These are phyloP conservation scores for Drosophila emarginata DNA, from an alignment of 2,888 invertebrate genomes.

Conservation along the genomic window DNA sequence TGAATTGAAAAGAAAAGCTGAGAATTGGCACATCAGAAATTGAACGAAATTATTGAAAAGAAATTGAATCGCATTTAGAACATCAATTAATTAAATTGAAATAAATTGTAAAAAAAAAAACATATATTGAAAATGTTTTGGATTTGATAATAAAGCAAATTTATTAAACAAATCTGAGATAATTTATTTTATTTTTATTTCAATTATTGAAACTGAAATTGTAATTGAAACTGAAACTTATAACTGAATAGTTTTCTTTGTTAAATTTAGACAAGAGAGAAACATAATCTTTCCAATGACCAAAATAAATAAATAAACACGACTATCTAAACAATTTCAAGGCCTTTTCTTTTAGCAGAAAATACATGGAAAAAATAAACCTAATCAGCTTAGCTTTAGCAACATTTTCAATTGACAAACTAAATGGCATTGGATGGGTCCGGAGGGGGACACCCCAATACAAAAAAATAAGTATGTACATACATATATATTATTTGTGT, in stretches of 20 bases:
- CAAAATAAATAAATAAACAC: neutral
- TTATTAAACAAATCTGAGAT: too few relatives aligned
- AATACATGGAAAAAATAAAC: constrained; percentile 1
- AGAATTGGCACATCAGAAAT: neutral
- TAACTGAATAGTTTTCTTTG: neutral
- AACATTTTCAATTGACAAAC: constrained; percentile 52
- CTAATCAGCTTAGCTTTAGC: constrained; percentile 35
- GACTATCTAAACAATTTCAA: neutral
- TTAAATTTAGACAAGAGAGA: neutral
- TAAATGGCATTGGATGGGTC: neutral
- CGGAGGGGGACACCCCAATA: neutral
- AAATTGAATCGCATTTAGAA: neutral
- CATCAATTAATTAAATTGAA: too few relatives aligned
- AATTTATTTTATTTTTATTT: too few relatives aligned
- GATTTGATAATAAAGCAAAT: too few relatives aligned
- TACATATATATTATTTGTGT: neutral
- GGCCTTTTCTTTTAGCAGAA: neutral
- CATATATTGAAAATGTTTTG: neutral
- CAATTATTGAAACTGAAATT: neutral
- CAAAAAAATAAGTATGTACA: neutral
- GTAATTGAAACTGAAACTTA: neutral
- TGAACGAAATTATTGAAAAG: neutral
- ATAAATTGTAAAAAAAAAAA: neutral
- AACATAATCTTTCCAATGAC: neutral
- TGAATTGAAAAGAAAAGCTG: neutral